Evolutionary conservation across 2,113 vertebrate species (phyloP).

Genomic region (Dicaeum eximium): DNA sequence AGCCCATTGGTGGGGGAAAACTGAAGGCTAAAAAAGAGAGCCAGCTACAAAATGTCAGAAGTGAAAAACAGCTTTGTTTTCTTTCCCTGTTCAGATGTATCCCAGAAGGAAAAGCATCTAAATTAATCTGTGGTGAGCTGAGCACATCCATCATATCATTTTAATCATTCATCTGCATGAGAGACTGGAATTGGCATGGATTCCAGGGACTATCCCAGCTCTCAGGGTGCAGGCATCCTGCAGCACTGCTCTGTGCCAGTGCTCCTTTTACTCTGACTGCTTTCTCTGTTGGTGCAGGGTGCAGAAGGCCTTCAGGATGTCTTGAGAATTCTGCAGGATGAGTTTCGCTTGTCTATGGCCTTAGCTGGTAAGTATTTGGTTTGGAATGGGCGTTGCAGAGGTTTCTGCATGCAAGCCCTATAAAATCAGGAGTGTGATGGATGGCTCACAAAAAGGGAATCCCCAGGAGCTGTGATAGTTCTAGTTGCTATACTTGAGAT

Average conservation of each 20-base stretch:
- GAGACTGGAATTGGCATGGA: not conserved
- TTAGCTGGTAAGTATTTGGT: slow-evolving; percentile 78
- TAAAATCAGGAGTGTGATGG: not conserved
- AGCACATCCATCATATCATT: not conserved
- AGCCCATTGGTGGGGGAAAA: not conserved
- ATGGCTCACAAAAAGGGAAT: not conserved
- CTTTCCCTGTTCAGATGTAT: not conserved
- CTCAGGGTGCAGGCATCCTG: not conserved
- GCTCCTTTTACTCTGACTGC: not conserved
- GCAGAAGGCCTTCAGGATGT: slow-evolving; percentile 85
- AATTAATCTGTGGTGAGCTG: not conserved
- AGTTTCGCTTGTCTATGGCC: slow-evolving; percentile 87
- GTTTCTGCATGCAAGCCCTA: not conserved
- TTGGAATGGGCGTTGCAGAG: not conserved
- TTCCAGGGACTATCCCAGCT: slow-evolving; percentile 8
- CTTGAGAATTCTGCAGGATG: slow-evolving; percentile 87
- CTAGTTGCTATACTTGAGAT: not conserved
- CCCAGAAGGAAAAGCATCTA: slow-evolving; percentile 15
- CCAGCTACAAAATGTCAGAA: not conserved
- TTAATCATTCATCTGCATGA: not conserved
- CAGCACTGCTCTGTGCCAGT: not conserved
- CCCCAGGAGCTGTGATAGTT: not conserved
- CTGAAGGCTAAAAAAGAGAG: not conserved
- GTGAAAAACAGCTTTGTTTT: slow-evolving; percentile 49
- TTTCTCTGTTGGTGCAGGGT: slow-evolving; percentile 72